These are phyloP conservation scores for Heliconius hewitsoni DNA, from an alignment of 1,140 invertebrate genomes.

Conservation along the genomic window DNA sequence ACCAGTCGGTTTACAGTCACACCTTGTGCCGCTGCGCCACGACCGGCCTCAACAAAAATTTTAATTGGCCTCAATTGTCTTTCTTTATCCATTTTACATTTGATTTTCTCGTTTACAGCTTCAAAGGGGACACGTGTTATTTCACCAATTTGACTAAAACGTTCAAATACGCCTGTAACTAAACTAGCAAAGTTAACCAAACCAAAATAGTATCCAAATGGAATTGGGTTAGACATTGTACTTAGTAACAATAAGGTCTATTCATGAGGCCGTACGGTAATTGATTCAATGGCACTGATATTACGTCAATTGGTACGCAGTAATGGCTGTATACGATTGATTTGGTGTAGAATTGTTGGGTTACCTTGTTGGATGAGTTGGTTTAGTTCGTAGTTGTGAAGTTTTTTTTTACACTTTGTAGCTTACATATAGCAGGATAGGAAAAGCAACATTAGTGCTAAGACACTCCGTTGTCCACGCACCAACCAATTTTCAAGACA, in stretches of 20 bases:
- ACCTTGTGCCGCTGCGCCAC: too few relatives aligned
- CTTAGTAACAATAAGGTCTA: conserved; percentile 12
- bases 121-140: background rate
- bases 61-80: background rate
- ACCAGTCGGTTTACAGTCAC: too few relatives aligned
- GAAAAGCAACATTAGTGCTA: too few relatives aligned
- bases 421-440: too few relatives aligned
- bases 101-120: background rate
- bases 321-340: conserved; percentile 4
- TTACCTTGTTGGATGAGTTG: background rate
- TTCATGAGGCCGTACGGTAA: background rate
- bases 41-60: too few relatives aligned
- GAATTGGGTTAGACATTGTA: conserved; percentile 5
- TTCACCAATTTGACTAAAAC: background rate
- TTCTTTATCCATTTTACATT: background rate
- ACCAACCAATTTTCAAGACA: too few relatives aligned
- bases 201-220: conserved; percentile 1
- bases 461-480: too few relatives aligned
- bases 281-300: conserved; percentile 10
- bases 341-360: background rate
- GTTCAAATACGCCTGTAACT: background rate
- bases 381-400: background rate
- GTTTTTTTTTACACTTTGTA: background rate
- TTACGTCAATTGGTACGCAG: background rate
- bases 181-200: conserved; percentile 1